Percentiles rank a stretch among this genome's conserved stretches.
Conservation (phyloP, 2,113 vertebrate species). For the Hypanus sabinus region DNA sequence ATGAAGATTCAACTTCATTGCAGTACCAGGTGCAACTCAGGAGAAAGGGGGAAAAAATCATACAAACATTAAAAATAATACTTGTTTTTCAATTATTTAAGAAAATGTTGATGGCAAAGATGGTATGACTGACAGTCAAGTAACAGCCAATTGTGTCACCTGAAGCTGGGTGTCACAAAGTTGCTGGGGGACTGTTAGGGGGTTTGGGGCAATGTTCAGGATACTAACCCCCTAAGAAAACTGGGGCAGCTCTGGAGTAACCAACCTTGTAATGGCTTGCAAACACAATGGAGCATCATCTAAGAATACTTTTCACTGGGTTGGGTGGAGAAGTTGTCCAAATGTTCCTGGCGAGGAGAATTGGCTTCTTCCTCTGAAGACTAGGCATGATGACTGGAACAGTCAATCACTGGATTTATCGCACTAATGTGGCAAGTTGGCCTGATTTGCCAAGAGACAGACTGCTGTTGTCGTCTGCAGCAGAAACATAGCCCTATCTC, state of each 20-base stretch:
- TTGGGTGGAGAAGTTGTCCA: too few relatives aligned
- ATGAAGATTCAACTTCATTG: not conserved
- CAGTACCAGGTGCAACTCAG: not conserved
- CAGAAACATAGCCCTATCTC: not conserved
- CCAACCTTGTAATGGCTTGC: not conserved
- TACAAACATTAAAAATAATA: not conserved
- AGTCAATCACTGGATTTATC: not conserved
- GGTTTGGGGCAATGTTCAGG: not conserved
- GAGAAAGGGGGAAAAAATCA: not conserved
- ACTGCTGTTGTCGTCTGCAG: not conserved
- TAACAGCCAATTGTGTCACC: not conserved
- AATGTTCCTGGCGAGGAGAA: too few relatives aligned
- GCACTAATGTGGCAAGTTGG: not conserved
- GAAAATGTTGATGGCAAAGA: not conserved
- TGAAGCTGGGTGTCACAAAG: not conserved
- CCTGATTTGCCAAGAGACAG: not conserved
- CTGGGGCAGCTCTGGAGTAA: not conserved
- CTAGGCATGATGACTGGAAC: not conserved
- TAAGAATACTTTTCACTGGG: not conserved
- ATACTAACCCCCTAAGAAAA: not conserved
- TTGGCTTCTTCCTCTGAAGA: too few relatives aligned
- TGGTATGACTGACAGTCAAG: not conserved
- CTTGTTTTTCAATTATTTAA: not conserved
- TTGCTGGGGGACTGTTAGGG: not conserved
- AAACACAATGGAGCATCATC: not conserved